Base-by-base conservation (phyloP, 2,888 invertebrate species). In the Hermodice carunculata region DNA sequence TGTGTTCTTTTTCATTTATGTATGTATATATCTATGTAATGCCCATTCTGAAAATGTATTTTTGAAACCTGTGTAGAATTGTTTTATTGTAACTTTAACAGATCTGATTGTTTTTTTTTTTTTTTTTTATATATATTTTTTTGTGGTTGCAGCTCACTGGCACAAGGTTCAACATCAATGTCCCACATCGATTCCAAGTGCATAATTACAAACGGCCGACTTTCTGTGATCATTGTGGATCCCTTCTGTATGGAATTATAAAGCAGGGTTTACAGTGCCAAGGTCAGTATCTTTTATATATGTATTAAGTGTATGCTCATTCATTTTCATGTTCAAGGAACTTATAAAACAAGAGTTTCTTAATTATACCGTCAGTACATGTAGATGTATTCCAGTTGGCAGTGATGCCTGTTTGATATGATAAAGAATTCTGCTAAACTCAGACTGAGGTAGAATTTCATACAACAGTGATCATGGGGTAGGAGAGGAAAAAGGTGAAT, bases 171-270 rank as follows among this genome's bases (percentile, higher is more conserved):
- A 98, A 93, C 88, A 98, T 99, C 81, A 98, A 99, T 89, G 92
- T 99, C 82, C 99, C 99, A 76, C 99, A 99, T 88, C 93, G 96
- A 71, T 96, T 89, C 87, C 83, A 83, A 79, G 93, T 97, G 81
- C 98, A 98, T 89, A 98, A 92, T 78, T 99, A 96, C 89, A 97
- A 96, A 89, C 90, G 96, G 76, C 97, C 98, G 88, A 98, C 98
- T 32, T 99, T 99, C 89, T 99, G 99, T 89, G 98, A 99, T 89
- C 99, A 99, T 88, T 99, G 99, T 88, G 75, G 75, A 1, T 72
- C 72, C 11, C 53, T 76, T 62, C 62, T 76, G 31, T 74, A 73
- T 51, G 74, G 75, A 19, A 43, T 74, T 19, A 59, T 71, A 43
- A 68, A 64, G 37, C 75, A 75, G 54, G 75, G 75, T 14, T 53